These are phyloP conservation scores for Tachina fera DNA, from an alignment of 2,888 invertebrate species.

Conservation along the genomic window DNA sequence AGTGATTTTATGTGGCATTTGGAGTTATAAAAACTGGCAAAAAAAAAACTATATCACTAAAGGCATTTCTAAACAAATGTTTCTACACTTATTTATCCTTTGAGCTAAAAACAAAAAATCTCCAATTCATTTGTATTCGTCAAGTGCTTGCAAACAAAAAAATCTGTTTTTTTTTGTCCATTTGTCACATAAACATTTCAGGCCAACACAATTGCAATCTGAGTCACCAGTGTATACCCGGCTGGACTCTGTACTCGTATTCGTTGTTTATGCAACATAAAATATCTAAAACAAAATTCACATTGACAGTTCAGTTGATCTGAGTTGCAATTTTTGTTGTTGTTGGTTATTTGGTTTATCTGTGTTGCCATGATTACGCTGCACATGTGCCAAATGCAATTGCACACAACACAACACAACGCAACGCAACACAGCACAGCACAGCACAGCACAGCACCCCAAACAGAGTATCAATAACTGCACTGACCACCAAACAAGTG, in stretches of 20 bases:
- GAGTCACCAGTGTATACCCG: slow-evolving; percentile 15
- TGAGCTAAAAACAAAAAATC: slow-evolving; percentile 10
- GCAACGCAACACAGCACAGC: slow-evolving; percentile 1
- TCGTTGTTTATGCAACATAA: slow-evolving; percentile 36
- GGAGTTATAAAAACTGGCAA: slow-evolving; percentile 29
- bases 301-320: slow-evolving; percentile 51
- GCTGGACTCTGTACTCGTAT: neutral
- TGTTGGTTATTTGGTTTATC: slow-evolving; percentile 38
- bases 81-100: slow-evolving; percentile 28
- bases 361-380: slow-evolving; percentile 47
- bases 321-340: slow-evolving; percentile 24
- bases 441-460: neutral
- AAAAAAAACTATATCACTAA: slow-evolving; percentile 14
- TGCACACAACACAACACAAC: slow-evolving; percentile 2
- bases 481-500: slow-evolving; percentile 9
- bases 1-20: slow-evolving; percentile 43
- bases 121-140: slow-evolving; percentile 48
- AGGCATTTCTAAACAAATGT: slow-evolving; percentile 1
- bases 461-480: neutral
- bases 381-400: slow-evolving; percentile 51
- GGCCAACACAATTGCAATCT: slow-evolving; percentile 44
- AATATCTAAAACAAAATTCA: slow-evolving; percentile 59
- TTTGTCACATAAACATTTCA: slow-evolving; percentile 43
- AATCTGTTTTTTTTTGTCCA: neutral
- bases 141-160: slow-evolving; percentile 37